phyloP scores from a whole-genome alignment of 2,888 invertebrate species.

The Caenorhabditis wallacei region DNA sequence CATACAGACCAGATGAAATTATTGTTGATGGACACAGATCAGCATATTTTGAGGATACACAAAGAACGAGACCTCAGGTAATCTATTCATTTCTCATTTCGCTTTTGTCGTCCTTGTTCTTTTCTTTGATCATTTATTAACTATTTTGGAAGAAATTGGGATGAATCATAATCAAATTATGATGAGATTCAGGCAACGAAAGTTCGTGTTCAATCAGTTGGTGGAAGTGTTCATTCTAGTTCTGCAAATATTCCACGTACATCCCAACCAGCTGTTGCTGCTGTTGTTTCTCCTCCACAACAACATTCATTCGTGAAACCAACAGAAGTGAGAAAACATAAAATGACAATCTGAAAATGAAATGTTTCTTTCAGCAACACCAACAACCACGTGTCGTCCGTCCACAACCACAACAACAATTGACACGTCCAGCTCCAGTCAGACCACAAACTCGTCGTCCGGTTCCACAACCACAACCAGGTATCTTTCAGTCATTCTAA shows the following conservation, averaged over 20 bases:
- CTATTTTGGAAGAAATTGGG: neutral
- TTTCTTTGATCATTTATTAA: neutral
- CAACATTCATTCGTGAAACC: slow-evolving; percentile 47
- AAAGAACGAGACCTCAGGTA: slow-evolving; percentile 65
- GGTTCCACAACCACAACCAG: slow-evolving; percentile 48
- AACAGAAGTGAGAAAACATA: slow-evolving; percentile 8
- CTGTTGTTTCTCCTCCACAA: slow-evolving; percentile 43
- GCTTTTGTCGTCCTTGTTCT: slow-evolving; percentile 28
- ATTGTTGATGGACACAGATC: slow-evolving; percentile 68
- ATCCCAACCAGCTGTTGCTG: slow-evolving; percentile 39
- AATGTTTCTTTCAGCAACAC: slow-evolving; percentile 14
- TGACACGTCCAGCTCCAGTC: slow-evolving; percentile 39
- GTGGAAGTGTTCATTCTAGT: slow-evolving; percentile 61
- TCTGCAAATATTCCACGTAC: slow-evolving; percentile 51
- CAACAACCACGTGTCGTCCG: slow-evolving; percentile 50
- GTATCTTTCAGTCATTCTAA: neutral
- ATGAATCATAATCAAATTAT: neutral
- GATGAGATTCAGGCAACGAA: slow-evolving; percentile 30
- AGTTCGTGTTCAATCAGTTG: slow-evolving; percentile 49
- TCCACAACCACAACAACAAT: slow-evolving; percentile 49
- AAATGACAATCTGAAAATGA: neutral
- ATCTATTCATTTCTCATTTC: neutral
- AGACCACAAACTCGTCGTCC: slow-evolving; percentile 51
- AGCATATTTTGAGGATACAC: slow-evolving; percentile 68
- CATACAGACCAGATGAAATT: slow-evolving; percentile 68